Conservation (phyloP, 1,140 invertebrate genomes). For the Macrobrachium rosenbergii region DNA sequence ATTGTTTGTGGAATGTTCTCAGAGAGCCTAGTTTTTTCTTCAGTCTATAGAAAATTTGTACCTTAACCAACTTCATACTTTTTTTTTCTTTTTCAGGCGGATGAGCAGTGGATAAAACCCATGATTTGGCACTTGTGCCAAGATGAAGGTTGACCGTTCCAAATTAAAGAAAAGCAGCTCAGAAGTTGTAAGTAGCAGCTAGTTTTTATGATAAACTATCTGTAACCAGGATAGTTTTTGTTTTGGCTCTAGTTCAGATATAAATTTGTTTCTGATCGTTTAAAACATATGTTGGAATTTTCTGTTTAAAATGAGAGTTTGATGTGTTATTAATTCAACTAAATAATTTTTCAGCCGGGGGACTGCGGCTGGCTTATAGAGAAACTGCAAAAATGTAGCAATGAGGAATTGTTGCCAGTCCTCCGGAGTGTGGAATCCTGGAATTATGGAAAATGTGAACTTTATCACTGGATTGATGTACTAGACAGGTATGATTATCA, state of each 20-base stretch:
- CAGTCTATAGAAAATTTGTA: too few species aligned
- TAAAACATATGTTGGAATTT: too few species aligned
- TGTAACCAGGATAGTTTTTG: too few species aligned
- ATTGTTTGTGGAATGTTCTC: too few species aligned
- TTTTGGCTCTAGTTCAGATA: too few species aligned
- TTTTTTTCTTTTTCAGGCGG: constrained; percentile 5
- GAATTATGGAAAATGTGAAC: constrained; percentile 92
- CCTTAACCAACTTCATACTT: too few species aligned
- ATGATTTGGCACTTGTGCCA: constrained; percentile 66
- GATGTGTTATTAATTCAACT: constrained; percentile 40
- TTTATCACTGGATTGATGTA: constrained; percentile 92
- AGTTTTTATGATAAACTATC: background rate
- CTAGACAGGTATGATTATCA: constrained; percentile 79
- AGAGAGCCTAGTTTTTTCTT: too few species aligned
- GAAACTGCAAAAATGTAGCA: constrained; percentile 80
- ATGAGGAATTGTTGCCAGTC: constrained; percentile 78
- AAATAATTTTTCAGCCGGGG: constrained; percentile 76
- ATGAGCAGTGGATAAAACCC: constrained; percentile 36
- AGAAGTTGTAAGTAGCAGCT: constrained; percentile 79
- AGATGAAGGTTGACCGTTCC: constrained; percentile 89
- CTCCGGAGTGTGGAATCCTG: constrained; percentile 84
- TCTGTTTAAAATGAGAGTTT: background rate
- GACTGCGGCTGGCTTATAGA: constrained; percentile 88
- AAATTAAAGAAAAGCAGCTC: constrained; percentile 90
- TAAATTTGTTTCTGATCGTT: too few species aligned